Percentiles rank a stretch among this genome's conserved stretches.
Conservation (phyloP, 2,797 vertebrate species). For the Darevskia nairensis region DNA sequence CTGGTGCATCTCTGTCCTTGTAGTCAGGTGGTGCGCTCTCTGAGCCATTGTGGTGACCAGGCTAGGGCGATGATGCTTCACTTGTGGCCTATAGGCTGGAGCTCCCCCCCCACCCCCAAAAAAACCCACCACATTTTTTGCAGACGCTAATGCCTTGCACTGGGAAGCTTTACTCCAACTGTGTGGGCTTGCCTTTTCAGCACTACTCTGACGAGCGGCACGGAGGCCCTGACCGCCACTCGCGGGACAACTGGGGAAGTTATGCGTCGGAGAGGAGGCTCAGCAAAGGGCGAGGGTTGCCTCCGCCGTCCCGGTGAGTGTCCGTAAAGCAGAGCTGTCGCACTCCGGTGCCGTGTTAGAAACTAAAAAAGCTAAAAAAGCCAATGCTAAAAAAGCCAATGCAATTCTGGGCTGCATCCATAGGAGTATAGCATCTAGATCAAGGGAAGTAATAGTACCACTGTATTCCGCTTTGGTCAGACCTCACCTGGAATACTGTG, state of each 20-base stretch:
- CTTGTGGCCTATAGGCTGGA: background rate
- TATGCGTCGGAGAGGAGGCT: constrained; percentile 86
- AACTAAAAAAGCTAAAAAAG: too few species aligned
- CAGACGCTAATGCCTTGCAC: background rate
- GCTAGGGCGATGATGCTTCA: too few species aligned
- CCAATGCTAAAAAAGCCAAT: too few species aligned
- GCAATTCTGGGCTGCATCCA: too few species aligned
- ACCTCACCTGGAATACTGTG: too few species aligned
- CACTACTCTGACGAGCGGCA: constrained; percentile 88
- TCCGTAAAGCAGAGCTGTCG: background rate
- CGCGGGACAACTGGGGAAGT: constrained; percentile 84
- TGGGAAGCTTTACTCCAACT: background rate
- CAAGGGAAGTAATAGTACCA: too few species aligned
- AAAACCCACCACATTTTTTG: background rate
- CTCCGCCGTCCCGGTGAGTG: constrained; percentile 75
- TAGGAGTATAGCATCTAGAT: too few species aligned
- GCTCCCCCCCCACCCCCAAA: fast-evolving
- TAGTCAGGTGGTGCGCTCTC: too few species aligned
- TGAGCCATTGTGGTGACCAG: background rate
- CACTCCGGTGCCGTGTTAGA: too few species aligned
- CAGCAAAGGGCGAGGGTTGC: constrained; percentile 73
- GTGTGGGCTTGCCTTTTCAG: constrained; percentile 68
- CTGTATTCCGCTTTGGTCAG: too few species aligned
- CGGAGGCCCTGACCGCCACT: constrained; percentile 80
- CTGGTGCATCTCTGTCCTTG: background rate